phyloP scores from a whole-genome alignment of 2,797 vertebrate species.

The Xiphophorus birchmanni region DNA sequence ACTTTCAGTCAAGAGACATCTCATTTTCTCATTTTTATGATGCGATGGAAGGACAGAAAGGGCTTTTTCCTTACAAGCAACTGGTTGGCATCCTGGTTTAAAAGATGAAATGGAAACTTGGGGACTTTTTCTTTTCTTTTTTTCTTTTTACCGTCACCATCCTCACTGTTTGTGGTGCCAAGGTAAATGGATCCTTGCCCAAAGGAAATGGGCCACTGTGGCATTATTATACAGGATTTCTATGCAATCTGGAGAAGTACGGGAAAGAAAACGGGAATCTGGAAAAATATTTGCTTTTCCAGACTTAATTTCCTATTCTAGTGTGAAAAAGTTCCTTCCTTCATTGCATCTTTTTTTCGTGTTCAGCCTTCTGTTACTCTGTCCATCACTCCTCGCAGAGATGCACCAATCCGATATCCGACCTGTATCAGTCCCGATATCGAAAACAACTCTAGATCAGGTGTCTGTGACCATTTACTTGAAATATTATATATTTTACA shows the following conservation, averaged over 20 bases:
- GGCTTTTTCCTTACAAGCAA: neutral
- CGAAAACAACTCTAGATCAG: too few relatives aligned
- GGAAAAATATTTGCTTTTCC: neutral
- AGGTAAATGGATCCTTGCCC: neutral
- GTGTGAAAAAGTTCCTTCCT: neutral
- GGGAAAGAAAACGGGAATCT: neutral
- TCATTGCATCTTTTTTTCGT: neutral
- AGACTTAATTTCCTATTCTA: neutral
- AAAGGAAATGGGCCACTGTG: neutral
- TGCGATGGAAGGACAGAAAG: neutral
- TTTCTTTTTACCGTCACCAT: neutral
- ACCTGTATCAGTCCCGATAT: too few relatives aligned
- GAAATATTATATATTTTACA: too few relatives aligned
- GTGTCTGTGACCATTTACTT: too few relatives aligned
- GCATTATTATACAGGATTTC: neutral
- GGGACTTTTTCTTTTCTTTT: too few relatives aligned
- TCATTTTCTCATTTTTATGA: too few relatives aligned
- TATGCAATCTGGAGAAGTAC: neutral
- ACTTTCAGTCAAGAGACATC: neutral
- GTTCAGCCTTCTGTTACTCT: neutral
- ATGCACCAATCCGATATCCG: too few relatives aligned
- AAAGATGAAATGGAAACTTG: neutral
- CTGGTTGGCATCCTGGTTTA: neutral
- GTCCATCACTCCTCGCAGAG: neutral
- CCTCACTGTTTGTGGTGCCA: neutral